Percentiles rank a stretch among this genome's conserved stretches.
These are phyloP conservation scores for Cremastobaeus sp. DNA, from an alignment of 2,888 invertebrate species.

Conservation along the genomic window DNA sequence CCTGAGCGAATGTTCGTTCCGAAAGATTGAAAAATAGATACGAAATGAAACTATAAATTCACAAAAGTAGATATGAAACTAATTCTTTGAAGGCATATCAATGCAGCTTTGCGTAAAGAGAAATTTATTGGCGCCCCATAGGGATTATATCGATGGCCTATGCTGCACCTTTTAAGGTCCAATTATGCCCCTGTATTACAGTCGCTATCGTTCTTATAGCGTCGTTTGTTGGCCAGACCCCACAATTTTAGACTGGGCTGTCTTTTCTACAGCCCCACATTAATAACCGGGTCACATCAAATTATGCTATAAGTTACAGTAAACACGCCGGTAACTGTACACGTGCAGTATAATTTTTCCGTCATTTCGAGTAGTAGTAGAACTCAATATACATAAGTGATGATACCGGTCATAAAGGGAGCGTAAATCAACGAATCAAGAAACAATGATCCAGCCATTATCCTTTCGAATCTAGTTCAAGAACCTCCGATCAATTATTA, in stretches of 20 bases:
- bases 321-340: neutral
- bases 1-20: no score
- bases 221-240: constrained; percentile 12
- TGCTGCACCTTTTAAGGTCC: constrained; percentile 32
- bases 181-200: constrained; percentile 34
- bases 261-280: constrained; percentile 4
- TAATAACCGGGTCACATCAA: constrained; percentile 9
- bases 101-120: neutral
- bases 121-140: constrained; percentile 22
- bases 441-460: no score
- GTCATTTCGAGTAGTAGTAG: no score
- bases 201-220: constrained; percentile 5
- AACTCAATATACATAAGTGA: no score
- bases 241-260: constrained; percentile 10
- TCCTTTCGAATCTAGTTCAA: no score
- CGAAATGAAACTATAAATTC: constrained; percentile 10
- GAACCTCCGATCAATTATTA: no score
- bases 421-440: no score
- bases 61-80: no score
- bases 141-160: constrained; percentile 10
- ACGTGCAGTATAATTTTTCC: no score
- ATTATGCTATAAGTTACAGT: constrained; percentile 12
- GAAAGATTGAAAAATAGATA: no score
- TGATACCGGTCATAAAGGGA: no score
- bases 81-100: constrained; percentile 1